Evolutionary conservation across 1,140 invertebrate species (phyloP), one percentile per base, ranked within the genome.

Genomic region (silkworm (Bombyx mori)): DNA sequence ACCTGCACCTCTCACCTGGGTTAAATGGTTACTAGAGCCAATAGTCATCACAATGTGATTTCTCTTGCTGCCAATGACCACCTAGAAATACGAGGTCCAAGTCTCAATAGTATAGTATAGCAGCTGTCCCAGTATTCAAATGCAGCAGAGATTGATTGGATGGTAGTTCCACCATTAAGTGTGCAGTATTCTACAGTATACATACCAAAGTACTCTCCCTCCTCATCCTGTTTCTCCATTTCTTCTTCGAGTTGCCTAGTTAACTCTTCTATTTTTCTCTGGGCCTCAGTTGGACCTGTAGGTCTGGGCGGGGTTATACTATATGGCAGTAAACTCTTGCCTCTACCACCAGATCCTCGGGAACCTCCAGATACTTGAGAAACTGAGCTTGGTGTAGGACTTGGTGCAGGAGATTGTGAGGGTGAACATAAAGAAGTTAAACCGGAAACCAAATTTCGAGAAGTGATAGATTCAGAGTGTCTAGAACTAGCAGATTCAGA

Each of bases 171-270:
- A 35, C 26, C 26, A 35, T 35, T 35, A 35, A 35, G 26, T 35
- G 2, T 35, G 2, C 2, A 35, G 26, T 12, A 43, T 12, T 45
- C 42, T 58, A 86, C 26, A 46, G n/a, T 54, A 46, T 35, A 18
- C 89, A 90, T 90, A 97, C 97, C 97, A 90, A 98, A 98, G 86
- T 97, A 98, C 90, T 98, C 97, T 63, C 96, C 97, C 81, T 97
- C 94, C 73, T 96, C 95, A 85, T 96, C 95, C 66, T 96, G 94
- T 70, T 95, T 94, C 77, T 98, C 97, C 93, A 98, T 95, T 89
- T 97, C 96, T 78, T 97, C 95, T 84, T 98, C 96, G 60, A 98
- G 89, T 76, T 97, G 94, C 51, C 95, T 89, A 3, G 95, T 97
- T 50, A 97, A 88, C 73, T 96, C 95, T 82, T 97, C 96, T 70